Conservation (phyloP, 2,888 invertebrate species). For the Eupithecia vulgata region DNA sequence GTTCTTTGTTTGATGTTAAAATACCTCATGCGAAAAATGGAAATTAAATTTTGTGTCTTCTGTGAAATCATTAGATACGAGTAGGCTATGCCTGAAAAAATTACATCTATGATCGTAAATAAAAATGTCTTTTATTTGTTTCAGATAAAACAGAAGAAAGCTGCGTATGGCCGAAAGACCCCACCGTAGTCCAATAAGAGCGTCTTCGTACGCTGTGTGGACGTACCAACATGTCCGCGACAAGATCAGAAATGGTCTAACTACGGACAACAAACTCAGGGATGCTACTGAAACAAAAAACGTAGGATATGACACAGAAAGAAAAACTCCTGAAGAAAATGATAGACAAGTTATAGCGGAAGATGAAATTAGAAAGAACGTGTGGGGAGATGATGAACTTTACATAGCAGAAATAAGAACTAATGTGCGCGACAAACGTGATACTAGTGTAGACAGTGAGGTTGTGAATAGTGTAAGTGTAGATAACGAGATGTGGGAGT, state of each 20-base stretch:
- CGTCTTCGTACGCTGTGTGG: conserved; percentile 79
- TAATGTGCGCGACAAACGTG: conserved; percentile 80
- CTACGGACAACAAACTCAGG: conserved; percentile 43
- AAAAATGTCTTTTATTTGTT: conserved; percentile 55
- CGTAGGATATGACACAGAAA: conserved; percentile 30
- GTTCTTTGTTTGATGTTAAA: not conserved
- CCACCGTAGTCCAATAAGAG: conserved; percentile 71
- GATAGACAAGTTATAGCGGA: conserved; percentile 64
- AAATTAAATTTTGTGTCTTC: not conserved
- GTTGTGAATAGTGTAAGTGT: conserved; percentile 84
- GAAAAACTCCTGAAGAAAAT: conserved; percentile 50
- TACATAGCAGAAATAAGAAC: conserved; percentile 80
- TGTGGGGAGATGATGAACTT: conserved; percentile 80
- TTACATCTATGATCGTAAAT: not conserved
- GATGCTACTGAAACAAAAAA: conserved; percentile 47
- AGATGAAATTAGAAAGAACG: conserved; percentile 75
- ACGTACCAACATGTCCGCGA: conserved; percentile 52
- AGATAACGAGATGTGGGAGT: conserved; percentile 88
- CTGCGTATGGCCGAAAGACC: conserved; percentile 80
- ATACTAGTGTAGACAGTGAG: conserved; percentile 79
- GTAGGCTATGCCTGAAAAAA: not conserved
- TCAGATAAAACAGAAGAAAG: conserved; percentile 73
- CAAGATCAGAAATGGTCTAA: conserved; percentile 38
- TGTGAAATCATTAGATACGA: not conserved
- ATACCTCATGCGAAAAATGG: not conserved